Evolutionary conservation across 2,888 invertebrate genomes (phyloP).

Genomic region (Noctua fimbriata): DNA sequence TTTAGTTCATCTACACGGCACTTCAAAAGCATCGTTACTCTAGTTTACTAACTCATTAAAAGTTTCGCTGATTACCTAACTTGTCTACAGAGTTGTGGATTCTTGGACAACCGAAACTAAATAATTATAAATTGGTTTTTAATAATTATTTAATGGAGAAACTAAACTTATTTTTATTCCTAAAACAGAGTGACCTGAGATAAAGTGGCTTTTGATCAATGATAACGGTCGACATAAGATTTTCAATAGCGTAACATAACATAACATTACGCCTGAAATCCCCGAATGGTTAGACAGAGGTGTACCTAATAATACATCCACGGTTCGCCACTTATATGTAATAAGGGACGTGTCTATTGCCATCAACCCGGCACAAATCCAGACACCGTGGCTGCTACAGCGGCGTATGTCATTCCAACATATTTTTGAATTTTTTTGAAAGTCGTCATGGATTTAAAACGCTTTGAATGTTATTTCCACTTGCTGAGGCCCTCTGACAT

Average conservation of each 20-base stretch:
- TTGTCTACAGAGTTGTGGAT: background rate
- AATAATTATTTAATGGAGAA: background rate
- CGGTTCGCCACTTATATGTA: no score
- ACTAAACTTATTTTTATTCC: background rate
- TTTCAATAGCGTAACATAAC: background rate
- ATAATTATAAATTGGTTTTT: background rate
- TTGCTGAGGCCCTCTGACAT: background rate
- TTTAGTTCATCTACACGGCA: constrained; percentile 20
- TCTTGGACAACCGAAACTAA: constrained; percentile 3
- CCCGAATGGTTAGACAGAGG: no score
- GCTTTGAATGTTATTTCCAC: background rate
- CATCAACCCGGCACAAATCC: no score
- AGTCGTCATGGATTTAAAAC: background rate
- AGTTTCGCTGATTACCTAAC: constrained; percentile 24
- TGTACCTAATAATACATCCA: no score
- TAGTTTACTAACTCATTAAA: constrained; percentile 46
- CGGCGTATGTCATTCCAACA: background rate
- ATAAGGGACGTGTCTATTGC: no score
- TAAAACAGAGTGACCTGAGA: background rate
- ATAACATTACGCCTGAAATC: no score
- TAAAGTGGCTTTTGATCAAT: background rate
- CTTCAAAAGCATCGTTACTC: background rate
- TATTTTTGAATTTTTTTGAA: background rate
- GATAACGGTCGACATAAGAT: background rate
- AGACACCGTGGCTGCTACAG: no score